Evolutionary conservation across 2,888 invertebrate genomes (phyloP).

Genomic region (Drosophila ezoana): DNA sequence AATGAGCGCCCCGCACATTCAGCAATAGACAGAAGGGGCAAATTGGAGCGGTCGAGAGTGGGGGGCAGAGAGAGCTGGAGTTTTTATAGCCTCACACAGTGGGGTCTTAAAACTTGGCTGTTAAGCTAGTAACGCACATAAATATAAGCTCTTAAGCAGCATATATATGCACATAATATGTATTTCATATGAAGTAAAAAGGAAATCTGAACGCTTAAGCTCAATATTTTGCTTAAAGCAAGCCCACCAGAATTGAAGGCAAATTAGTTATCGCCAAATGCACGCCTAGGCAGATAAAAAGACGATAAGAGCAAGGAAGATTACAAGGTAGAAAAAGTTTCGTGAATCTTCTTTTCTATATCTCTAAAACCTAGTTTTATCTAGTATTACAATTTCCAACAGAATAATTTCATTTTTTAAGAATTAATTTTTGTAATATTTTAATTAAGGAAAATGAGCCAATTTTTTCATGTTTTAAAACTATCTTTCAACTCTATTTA

Average conservation of each 20-base stretch:
- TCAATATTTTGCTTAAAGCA: neutral
- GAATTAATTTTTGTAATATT: too few relatives aligned
- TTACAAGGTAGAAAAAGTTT: too few relatives aligned
- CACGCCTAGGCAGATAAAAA: neutral
- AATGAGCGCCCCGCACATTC: conserved; percentile 18
- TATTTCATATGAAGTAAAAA: neutral
- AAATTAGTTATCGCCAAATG: neutral
- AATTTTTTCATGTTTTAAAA: too few relatives aligned
- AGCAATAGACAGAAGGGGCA: neutral
- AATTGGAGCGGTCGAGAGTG: neutral
- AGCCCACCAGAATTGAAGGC: neutral
- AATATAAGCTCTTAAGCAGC: conserved; percentile 21
- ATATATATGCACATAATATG: conserved; percentile 12
- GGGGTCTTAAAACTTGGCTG: conserved; percentile 44
- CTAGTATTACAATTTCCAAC: too few relatives aligned
- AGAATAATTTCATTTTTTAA: too few relatives aligned
- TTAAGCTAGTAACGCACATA: conserved; percentile 39
- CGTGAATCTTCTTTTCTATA: too few relatives aligned
- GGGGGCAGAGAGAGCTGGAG: neutral
- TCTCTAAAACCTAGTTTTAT: too few relatives aligned
- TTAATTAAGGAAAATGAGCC: too few relatives aligned
- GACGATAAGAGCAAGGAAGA: neutral
- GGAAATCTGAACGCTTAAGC: too few relatives aligned
- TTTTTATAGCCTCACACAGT: conserved; percentile 42
- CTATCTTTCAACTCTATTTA: too few relatives aligned